Evolutionary conservation across 2,113 vertebrate species (phyloP).

Genomic region (Oreochromis niloticus): DNA sequence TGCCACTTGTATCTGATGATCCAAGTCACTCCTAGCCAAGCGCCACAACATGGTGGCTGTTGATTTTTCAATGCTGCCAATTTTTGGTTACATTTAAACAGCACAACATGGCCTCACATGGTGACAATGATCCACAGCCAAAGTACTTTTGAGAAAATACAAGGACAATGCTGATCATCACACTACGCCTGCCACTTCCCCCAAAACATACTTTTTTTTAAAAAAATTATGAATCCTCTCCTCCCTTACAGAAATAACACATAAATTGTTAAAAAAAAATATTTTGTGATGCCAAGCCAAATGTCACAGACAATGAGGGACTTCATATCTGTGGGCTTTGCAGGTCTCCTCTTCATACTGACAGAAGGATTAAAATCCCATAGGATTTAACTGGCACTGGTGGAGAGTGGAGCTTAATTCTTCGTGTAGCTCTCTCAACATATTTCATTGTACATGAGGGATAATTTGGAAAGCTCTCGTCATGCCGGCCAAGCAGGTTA

Average conservation of each 20-base stretch:
- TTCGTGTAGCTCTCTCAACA: constrained; percentile 50
- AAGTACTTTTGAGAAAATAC: neutral
- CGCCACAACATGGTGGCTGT: constrained; percentile 4
- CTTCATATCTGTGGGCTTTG: neutral
- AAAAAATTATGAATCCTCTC: neutral
- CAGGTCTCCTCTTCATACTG: neutral
- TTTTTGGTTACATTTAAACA: neutral
- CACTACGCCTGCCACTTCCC: neutral
- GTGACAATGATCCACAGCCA: neutral
- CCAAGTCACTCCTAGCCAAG: constrained; percentile 31
- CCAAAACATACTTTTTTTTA: neutral
- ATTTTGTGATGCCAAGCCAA: neutral
- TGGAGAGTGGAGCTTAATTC: constrained; percentile 41
- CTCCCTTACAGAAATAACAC: neutral
- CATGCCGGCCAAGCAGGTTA: constrained; percentile 8
- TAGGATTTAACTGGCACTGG: constrained; percentile 40
- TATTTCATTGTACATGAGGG: constrained; percentile 46
- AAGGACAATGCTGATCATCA: neutral
- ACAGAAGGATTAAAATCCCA: constrained; percentile 30
- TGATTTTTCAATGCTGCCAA: constrained; percentile 13
- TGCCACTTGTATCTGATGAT: constrained; percentile 38
- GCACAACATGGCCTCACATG: neutral
- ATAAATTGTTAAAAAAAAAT: neutral
- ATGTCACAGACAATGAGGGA: neutral
- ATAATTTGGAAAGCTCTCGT: constrained; percentile 37